Evolutionary conservation across 2,797 vertebrate genomes (phyloP).

Genomic region (Dendrocincla fuliginosa): DNA sequence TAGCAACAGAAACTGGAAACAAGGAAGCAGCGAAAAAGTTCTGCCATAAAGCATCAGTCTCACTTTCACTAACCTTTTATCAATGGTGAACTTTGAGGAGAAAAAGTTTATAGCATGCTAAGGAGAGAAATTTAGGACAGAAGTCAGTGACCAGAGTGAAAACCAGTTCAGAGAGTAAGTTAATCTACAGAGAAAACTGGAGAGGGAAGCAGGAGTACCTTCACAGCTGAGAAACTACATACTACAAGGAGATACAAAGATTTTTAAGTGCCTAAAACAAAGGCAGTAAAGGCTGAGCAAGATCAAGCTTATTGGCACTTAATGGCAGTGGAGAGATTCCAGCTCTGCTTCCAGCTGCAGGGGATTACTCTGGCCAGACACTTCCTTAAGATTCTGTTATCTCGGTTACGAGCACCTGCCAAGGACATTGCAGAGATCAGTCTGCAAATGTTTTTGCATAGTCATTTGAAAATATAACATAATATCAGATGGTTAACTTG

Average conservation of each 20-base stretch:
- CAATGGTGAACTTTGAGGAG: background rate
- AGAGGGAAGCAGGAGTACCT: background rate
- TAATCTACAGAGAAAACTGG: background rate
- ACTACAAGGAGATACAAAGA: background rate
- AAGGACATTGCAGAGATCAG: background rate
- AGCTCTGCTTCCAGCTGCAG: background rate
- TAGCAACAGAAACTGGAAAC: background rate
- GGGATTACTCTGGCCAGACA: background rate
- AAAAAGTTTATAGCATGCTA: background rate
- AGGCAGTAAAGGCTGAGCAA: background rate
- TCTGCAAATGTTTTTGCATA: background rate
- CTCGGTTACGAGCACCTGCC: background rate
- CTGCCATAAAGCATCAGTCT: background rate
- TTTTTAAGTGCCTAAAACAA: background rate
- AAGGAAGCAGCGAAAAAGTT: background rate
- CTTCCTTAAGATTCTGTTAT: background rate
- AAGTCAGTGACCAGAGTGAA: background rate
- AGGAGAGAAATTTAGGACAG: background rate
- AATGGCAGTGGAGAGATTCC: background rate
- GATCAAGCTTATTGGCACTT: background rate
- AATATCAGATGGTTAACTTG: background rate
- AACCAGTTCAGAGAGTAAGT: background rate
- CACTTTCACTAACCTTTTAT: background rate
- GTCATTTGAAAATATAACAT: background rate
- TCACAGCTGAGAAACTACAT: background rate